Evolutionary conservation across 2,888 invertebrate genomes (phyloP).

Genomic region (Neria commutata): DNA sequence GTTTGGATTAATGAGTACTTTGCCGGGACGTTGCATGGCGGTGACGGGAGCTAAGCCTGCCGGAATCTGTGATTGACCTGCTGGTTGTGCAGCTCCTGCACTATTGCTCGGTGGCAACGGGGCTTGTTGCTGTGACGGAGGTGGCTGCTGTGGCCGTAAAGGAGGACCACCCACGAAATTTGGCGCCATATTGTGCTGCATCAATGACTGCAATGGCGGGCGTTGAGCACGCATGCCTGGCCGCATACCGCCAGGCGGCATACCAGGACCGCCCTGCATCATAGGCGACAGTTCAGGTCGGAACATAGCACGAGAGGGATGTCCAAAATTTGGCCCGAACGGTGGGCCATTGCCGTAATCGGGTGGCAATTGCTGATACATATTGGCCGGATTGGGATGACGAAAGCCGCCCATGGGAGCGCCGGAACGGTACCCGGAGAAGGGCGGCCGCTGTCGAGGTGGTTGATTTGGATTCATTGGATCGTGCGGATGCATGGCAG

Average conservation of each 20-base stretch:
- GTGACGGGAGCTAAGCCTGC: constrained; percentile 7
- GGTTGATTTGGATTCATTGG: constrained; percentile 15
- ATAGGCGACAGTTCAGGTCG: constrained; percentile 38
- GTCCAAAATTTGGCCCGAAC: constrained; percentile 36
- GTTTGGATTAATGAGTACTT: constrained; percentile 61
- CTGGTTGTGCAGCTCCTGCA: not conserved
- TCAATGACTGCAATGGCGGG: constrained; percentile 58
- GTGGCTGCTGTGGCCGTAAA: constrained; percentile 32
- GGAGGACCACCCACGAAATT: constrained; percentile 45
- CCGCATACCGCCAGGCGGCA: constrained; percentile 41
- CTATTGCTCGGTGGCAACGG: not conserved
- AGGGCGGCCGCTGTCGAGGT: constrained; percentile 48
- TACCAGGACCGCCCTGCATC: constrained; percentile 14
- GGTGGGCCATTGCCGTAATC: constrained; percentile 31
- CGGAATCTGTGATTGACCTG: constrained; percentile 24
- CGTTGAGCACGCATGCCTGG: constrained; percentile 64
- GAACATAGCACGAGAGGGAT: constrained; percentile 38
- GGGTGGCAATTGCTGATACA: constrained; percentile 41
- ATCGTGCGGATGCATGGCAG: constrained; percentile 42
- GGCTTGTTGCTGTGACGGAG: constrained; percentile 30
- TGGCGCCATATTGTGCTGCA: constrained; percentile 43
- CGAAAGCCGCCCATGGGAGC: constrained; percentile 42
- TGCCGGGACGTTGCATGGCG: constrained; percentile 43
- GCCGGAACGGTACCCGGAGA: constrained; percentile 44
- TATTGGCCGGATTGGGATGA: constrained; percentile 38